Percentiles rank a stretch among this genome's conserved stretches.
Evolutionary conservation across 2,888 invertebrate species (phyloP).

Genomic region (Thera britannica): DNA sequence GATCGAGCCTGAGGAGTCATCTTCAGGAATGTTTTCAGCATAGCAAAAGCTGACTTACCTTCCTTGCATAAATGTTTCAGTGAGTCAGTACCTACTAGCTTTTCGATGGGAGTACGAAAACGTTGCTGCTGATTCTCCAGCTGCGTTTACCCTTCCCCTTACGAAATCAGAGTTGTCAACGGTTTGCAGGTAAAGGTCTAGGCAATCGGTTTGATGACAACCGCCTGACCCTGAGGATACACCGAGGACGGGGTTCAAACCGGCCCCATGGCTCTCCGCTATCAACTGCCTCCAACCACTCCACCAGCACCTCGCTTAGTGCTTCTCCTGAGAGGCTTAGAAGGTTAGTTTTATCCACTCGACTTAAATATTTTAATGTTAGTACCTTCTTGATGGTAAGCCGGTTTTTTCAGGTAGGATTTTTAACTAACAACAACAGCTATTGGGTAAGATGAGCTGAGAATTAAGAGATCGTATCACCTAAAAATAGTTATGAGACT

Average conservation of each 20-base stretch:
- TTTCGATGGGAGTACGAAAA: too few relatives aligned
- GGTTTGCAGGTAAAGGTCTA: constrained; percentile 83
- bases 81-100: too few relatives aligned
- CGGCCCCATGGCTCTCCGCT: constrained; percentile 89
- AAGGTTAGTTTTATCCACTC: constrained; percentile 55
- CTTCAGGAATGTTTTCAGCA: too few relatives aligned
- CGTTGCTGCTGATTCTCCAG: neutral
- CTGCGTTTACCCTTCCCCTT: neutral
- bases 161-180: constrained; percentile 17
- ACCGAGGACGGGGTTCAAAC: constrained; percentile 93
- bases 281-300: constrained; percentile 88
- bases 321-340: constrained; percentile 86
- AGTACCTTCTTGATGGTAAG: too few relatives aligned
- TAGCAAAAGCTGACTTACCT: too few relatives aligned
- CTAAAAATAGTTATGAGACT: neutral
- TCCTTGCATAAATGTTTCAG: too few relatives aligned
- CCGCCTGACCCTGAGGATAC: constrained; percentile 95
- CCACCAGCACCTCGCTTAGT: constrained; percentile 87
- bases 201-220: constrained; percentile 94
- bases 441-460: too few relatives aligned
- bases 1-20: too few relatives aligned
- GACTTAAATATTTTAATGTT: too few relatives aligned
- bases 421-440: too few relatives aligned
- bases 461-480: neutral
- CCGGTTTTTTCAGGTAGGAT: too few relatives aligned